Base-by-base conservation (phyloP, 2,113 vertebrate genomes). In the Eptesicus fuscus region DNA sequence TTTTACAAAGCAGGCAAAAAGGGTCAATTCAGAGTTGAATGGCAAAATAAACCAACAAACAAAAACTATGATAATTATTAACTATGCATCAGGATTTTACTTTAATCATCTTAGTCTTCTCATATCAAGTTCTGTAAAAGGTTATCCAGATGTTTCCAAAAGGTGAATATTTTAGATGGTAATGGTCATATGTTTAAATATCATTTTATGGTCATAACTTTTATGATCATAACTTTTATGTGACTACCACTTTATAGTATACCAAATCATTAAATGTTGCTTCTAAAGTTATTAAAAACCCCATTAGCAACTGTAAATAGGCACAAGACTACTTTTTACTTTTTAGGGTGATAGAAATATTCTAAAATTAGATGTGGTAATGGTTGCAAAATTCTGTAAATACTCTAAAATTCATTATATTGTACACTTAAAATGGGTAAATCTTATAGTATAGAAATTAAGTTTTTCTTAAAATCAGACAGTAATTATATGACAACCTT, bases 371-470 rank as follows among this genome's bases (percentile, higher is more conserved):
- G 25, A 90, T 83, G 40, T 90, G 69, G n/a, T 23, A 3, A 91
- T 40, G 77, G 80, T 35, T 80, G 14, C 13, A 83, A 77, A 82
- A n/a, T 51, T 94, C 79, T 87, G 13, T 59, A 80, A 80, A 67
- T 76, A 84, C 12, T 25, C 42, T 84, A 88, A 92, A 80, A 76
- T 73, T 88, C 61, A 93, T 83, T 67, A 82, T 93, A 87, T 69
- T 94, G 18, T 87, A 90, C 9, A 87, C 22, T 79, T 83, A 61
- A 86, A 67, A 90, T 61, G 30, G 56, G 65, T 78, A 37, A 44
- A 53, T 78, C 7, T 77, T 69, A 44, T 12, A 17, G 82, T 44
- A 74, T 7, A 74, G 65, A 76, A 53, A 76, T 70, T 65, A 90
- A 67, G 5, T 9, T 37, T 28, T 84, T 70, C 82, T 84, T 28